Conservation (phyloP, 23 tunicate species). For the Phallusia fumigata region DNA sequence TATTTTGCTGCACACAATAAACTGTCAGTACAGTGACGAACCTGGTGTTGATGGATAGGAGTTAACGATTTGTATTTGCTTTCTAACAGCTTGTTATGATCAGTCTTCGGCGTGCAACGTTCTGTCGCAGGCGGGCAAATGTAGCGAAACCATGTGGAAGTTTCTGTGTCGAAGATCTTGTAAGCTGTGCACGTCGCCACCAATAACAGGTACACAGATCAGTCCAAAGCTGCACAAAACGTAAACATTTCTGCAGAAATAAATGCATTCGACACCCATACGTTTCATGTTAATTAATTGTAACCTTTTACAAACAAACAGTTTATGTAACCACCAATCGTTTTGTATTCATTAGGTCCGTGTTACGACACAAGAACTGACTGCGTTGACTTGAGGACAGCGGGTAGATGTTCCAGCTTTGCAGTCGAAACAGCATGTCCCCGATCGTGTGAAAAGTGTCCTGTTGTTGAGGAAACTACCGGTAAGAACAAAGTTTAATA, state of each 20-base stretch:
- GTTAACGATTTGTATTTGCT: not conserved
- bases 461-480: slow-evolving; percentile 11
- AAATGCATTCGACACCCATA: too few species aligned
- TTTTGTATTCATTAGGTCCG: too few species aligned
- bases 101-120: slow-evolving; percentile 15
- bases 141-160: slow-evolving; percentile 37
- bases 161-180: slow-evolving; percentile 63
- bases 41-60: not conserved
- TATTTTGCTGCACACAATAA: not conserved
- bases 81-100: slow-evolving; percentile 41
- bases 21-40: not conserved
- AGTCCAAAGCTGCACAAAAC: not conserved
- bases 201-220: slow-evolving; percentile 40
- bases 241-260: not conserved
- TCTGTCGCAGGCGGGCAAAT: slow-evolving; percentile 33
- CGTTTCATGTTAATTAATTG: too few species aligned
- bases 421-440: slow-evolving; percentile 47
- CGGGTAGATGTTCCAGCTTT: slow-evolving; percentile 13
- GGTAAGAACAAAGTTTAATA: not conserved
- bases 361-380: slow-evolving; percentile 26
- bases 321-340: too few species aligned
- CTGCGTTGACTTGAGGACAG: not conserved
- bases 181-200: slow-evolving; percentile 37
- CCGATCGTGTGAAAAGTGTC: slow-evolving; percentile 54
- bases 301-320: too few species aligned